Base-by-base conservation (phyloP, 2,888 invertebrate species). In the Lithophane semibrunnea region DNA sequence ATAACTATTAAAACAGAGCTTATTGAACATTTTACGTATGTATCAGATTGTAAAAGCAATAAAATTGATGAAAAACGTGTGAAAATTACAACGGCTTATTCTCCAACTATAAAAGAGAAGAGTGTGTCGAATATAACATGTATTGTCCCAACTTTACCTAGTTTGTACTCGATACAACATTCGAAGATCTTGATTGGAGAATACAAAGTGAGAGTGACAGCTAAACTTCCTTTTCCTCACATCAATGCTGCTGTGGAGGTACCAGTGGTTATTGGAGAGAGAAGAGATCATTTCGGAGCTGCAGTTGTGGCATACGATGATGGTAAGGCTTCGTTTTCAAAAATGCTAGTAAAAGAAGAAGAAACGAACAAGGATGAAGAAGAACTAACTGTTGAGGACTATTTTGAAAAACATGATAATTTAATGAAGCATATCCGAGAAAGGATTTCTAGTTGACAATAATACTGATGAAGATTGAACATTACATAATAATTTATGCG, bases 251-350 rank as follows among this genome's bases (percentile, higher is more conserved):
- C 77, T 2, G 73, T 83, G 2, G 83, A 90, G 52, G 77, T 90
- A 54, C 92, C 91, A 52, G 82, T 92, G 47, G 86, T 88, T 7
- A 88, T 92, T 68, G 90, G 91, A 9, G 83, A 87, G 52, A 68
- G 56, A 16, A 72, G 29, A 61, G 3, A 16, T 12, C 21, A 65
- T 16, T 7, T 47, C 0, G 21, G 52, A 58, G 73, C 44, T 47
- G 18, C 49, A 58, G 37, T 52, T 2, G 49, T 52, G 21, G 21
- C 24, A 42, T 54, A 21, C 16, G 75, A 37, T n/a, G 16, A 52
- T 13, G 7, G 0, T 0, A 64, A 52, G 16, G 13, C 75, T n/a
- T 66, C 65, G 2, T 58, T 37, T 13, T 74, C 47, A 18, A 61
- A 74, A 63, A 13, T 16, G 13, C 24, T 4, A 16, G 18, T n/a